Evolutionary conservation across 2,888 invertebrate genomes (phyloP).

Genomic region (Diaphora mendica): DNA sequence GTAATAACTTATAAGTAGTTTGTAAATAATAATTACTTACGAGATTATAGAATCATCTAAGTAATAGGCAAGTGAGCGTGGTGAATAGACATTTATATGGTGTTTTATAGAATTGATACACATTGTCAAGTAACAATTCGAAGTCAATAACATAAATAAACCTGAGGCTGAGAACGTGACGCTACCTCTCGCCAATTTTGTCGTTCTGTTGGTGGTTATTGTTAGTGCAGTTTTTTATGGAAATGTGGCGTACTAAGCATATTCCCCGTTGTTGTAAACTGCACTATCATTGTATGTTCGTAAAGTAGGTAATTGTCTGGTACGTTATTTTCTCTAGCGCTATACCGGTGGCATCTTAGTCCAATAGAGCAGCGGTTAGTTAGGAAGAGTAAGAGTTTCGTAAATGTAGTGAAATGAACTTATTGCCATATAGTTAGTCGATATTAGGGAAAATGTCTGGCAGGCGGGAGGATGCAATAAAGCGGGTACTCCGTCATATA

Average conservation of each 20-base stretch:
- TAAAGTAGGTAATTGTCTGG: conserved; percentile 76
- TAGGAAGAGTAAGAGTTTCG: conserved; percentile 76
- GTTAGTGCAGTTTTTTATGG: conserved; percentile 32
- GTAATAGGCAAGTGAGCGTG: not conserved
- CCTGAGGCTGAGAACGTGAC: conserved; percentile 12
- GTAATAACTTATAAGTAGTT: not conserved
- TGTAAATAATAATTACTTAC: not conserved
- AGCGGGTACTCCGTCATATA: conserved; percentile 50
- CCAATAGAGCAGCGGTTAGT: conserved; percentile 78
- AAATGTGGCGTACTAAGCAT: conserved; percentile 29
- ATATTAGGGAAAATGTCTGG: conserved; percentile 74
- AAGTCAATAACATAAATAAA: conserved; percentile 5
- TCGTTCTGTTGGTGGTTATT: conserved; percentile 36
- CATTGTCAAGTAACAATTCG: conserved; percentile 3
- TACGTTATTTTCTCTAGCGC: conserved; percentile 66
- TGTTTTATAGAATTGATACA: conserved; percentile 11
- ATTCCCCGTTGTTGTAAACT: conserved; percentile 44
- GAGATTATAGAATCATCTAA: not conserved
- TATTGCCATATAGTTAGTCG: conserved; percentile 82
- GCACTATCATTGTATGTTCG: conserved; percentile 62
- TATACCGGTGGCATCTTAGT: conserved; percentile 67
- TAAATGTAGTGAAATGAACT: conserved; percentile 79
- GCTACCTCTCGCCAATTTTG: conserved; percentile 44
- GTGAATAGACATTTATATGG: conserved; percentile 6
- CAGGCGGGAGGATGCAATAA: conserved; percentile 84